Evolutionary conservation across 2,797 vertebrate species (phyloP), one percentile per base, ranked within the genome.

Genomic region (Chelidonichthys spinosus): DNA sequence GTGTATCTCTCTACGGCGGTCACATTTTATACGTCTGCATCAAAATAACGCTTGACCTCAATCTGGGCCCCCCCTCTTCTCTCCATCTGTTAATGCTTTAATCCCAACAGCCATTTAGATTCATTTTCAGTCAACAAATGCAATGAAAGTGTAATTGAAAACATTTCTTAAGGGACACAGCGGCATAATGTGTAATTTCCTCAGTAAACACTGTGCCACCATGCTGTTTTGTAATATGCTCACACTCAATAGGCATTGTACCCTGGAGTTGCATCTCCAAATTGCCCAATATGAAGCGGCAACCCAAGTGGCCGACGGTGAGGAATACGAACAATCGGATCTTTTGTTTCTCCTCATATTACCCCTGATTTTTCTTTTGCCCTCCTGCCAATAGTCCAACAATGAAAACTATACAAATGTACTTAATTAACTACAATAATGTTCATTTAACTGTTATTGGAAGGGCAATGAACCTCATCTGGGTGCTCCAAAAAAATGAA

Each of bases 61-160:
- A 59, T 80, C 69, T 74, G 67, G 33, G 52, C 50, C 14, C 8
- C 10, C 11, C 37, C n/a, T 44, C 69, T 69, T 62, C 35, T 39
- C 32, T 54, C 74, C 53, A 61, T 84, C 71, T 74, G 56, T 76
- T 85, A 74, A 68, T 72, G 53, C 42, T 60, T 43, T 49, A 43
- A 79, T 76, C 79, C 79, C 82, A 84, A 42, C 56, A 46, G 76
- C 82, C 74, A 8, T 53, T 59, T 60, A 82, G 81, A 81, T 81
- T 78, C 47, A 72, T 83, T 87, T 85, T 72, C 79, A 79, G 46
- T 80, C 87, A 85, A 82, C 86, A 87, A 90, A 88, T 78, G 74
- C 89, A 91, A 89, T 92, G 83, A 87, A 90, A 89, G 79, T 83
- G 84, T 93, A 94, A 94, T 94, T 94, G 91, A 95, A 92, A 92